Evolutionary conservation across 2,888 invertebrate species (phyloP).

Genomic region (Microctonus hyperodae): DNA sequence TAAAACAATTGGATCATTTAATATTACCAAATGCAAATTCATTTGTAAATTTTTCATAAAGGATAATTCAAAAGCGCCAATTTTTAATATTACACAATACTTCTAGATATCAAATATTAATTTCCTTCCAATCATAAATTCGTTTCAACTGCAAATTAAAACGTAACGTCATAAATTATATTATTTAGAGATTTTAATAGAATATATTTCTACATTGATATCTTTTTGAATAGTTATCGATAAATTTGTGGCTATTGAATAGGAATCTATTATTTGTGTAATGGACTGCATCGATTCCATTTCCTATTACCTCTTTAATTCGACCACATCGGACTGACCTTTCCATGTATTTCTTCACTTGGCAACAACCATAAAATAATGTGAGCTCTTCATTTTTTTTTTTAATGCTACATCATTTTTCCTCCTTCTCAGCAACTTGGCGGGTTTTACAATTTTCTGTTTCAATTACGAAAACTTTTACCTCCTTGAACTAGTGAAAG

Average conservation of each 20-base stretch:
- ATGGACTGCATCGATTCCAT: neutral
- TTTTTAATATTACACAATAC: neutral
- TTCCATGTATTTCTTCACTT: conserved; percentile 4
- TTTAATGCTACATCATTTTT: conserved; percentile 8
- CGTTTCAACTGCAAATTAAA: too few relatives aligned
- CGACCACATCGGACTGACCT: neutral
- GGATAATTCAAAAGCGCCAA: neutral
- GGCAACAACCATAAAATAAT: neutral
- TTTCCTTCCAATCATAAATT: too few relatives aligned
- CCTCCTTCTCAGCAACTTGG: neutral
- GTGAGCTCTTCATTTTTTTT: neutral
- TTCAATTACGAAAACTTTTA: conserved; percentile 11
- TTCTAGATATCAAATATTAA: too few relatives aligned
- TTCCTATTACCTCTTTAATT: neutral
- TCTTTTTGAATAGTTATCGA: too few relatives aligned
- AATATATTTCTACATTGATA: too few relatives aligned
- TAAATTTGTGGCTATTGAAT: too few relatives aligned
- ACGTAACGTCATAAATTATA: too few relatives aligned
- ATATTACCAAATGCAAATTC: neutral
- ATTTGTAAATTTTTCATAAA: neutral
- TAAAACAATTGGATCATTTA: conserved; percentile 5
- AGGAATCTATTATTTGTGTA: neutral
- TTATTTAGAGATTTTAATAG: too few relatives aligned
- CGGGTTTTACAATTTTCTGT: neutral
- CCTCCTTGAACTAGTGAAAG: neutral